phyloP scores from a whole-genome alignment of 2,113 vertebrate genomes.

The Scalopus aquaticus region DNA sequence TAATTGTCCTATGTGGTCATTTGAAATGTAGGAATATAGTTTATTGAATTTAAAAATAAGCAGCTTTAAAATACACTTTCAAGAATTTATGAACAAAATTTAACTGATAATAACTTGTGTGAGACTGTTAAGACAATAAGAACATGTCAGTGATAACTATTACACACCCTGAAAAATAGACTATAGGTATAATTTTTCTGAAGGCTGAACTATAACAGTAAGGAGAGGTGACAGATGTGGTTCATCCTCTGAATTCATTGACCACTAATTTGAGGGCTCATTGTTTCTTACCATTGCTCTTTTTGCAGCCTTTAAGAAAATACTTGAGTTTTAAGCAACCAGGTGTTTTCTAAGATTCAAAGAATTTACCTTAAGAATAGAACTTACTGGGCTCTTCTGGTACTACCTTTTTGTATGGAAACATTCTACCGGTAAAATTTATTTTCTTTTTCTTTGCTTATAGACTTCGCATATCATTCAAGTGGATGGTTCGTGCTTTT shows the following conservation, averaged over 20 bases:
- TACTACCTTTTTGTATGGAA: neutral
- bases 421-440: neutral
- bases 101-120: neutral
- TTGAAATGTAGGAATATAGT: conserved; percentile 2
- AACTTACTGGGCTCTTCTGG: neutral
- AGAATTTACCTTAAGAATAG: neutral
- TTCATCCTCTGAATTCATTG: neutral
- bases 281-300: neutral
- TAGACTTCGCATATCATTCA: conserved; percentile 97
- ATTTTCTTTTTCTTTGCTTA: conserved; percentile 54
- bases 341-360: neutral
- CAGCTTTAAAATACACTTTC: neutral
- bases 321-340: neutral
- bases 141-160: neutral
- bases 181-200: neutral
- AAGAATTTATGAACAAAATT: neutral
- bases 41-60: conserved; percentile 30
- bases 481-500: conserved; percentile 98
- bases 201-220: neutral
- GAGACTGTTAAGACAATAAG: neutral
- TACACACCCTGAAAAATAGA: neutral
- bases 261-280: neutral
- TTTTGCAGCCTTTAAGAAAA: neutral
- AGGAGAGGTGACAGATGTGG: neutral
- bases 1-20: neutral